phyloP scores from a whole-genome alignment of 2,797 vertebrate species.

The Melanotaenia trifasciata region DNA sequence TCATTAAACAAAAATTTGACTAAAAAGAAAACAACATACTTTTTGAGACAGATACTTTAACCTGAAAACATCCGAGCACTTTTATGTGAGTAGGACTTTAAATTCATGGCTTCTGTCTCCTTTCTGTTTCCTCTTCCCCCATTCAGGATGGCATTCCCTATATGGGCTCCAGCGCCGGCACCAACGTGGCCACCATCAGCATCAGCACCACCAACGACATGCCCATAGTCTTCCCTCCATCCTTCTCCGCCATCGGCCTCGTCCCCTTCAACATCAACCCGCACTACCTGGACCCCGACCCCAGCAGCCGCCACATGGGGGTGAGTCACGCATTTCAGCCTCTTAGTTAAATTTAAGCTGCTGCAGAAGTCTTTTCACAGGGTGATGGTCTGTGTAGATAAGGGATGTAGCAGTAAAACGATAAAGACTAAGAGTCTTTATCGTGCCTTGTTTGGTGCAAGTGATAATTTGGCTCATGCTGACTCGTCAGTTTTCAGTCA shows the following conservation, averaged over 20 bases:
- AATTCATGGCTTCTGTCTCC: not conserved
- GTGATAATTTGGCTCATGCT: not conserved
- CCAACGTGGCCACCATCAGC: constrained; percentile 88
- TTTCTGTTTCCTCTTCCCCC: not conserved
- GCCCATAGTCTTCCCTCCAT: constrained; percentile 90
- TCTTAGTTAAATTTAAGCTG: not conserved
- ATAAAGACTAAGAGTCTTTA: not conserved
- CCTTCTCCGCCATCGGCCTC: constrained; percentile 86
- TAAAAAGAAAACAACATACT: no score
- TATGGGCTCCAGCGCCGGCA: constrained; percentile 91
- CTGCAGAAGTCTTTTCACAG: not conserved
- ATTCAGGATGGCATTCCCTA: constrained; percentile 88
- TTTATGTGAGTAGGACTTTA: not conserved
- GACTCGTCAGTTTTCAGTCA: not conserved
- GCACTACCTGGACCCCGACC: constrained; percentile 87
- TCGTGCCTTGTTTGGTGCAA: not conserved
- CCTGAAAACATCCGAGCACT: not conserved
- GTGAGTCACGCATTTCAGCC: constrained; percentile 68
- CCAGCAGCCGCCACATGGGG: constrained; percentile 88
- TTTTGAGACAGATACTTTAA: not conserved
- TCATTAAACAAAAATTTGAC: not conserved
- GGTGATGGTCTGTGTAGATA: not conserved
- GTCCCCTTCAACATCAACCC: constrained; percentile 94
- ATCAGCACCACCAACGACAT: constrained; percentile 93
- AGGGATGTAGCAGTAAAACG: not conserved